Base-by-base conservation (phyloP, 1,140 invertebrate genomes). In the Drosophila ohnishii region DNA sequence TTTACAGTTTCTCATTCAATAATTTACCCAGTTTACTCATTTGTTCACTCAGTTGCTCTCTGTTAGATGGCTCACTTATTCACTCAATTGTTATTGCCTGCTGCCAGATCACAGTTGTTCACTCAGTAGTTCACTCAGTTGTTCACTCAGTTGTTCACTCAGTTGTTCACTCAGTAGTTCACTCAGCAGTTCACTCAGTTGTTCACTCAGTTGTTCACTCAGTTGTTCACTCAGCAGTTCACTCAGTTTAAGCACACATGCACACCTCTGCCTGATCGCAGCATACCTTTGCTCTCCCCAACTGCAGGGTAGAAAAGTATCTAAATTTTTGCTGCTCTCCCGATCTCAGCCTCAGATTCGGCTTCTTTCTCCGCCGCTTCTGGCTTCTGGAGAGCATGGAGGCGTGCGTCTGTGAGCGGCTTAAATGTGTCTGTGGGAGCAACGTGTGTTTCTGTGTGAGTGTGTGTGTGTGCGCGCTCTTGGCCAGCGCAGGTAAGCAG, bases 401-500 rank as follows among this genome's bases (percentile, higher is more conserved):
- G 51, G 51, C 51, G 35, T 25, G 51, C 19, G 34, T 55, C 51
- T 37, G 51, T 55, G 51, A 37, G 51, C 16, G 51, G 51, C 51
- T 55, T 37, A 55, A 34, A 55, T 37, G 51, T 55, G 13, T 55
- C 51, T 55, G 51, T 25, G 19, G 34, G 34, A 53, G 50, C 50
- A 13, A 19, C 11, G 11, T 9, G 16, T 14, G 28, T 1, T 2
- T n/a, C 5, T 39, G 3, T 25, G 34, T 56, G 53, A 11, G 14
- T 14, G 35, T 6, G 19, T 53, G 19, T 53, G 50, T 53, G 30
- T 25, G 28, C 9, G 47, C 47, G 34, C 51, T 55, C 51, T 55
- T 55, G 51, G 51, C 51, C 51, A 37, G 51, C 51, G 19, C 51
- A 55, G 51, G 51, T 55, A 55, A 55, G 34, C 51, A 14, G 50